phyloP scores from a whole-genome alignment of 2,113 vertebrate genomes.

The Cinclus mexicanus region DNA sequence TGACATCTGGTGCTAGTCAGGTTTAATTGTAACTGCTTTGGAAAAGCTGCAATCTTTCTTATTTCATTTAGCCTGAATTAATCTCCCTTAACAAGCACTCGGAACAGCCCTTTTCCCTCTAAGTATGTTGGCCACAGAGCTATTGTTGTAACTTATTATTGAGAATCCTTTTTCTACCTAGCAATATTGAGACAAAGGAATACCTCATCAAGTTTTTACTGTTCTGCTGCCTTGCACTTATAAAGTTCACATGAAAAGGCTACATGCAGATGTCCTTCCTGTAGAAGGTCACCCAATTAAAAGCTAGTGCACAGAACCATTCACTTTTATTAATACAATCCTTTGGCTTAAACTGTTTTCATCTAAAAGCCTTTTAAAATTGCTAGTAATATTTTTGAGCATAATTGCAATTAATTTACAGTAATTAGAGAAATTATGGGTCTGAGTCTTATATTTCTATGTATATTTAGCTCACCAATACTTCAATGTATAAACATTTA shows the following conservation, averaged over 20 bases:
- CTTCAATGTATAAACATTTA: neutral
- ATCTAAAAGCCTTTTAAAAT: neutral
- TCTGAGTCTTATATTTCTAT: neutral
- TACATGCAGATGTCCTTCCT: neutral
- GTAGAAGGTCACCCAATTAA: constrained; percentile 10
- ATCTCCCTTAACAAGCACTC: constrained; percentile 18
- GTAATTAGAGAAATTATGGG: neutral
- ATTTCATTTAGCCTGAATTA: constrained; percentile 32
- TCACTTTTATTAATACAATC: neutral
- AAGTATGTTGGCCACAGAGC: neutral
- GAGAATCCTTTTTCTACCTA: neutral
- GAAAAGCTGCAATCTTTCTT: constrained; percentile 1
- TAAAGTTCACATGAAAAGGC: neutral
- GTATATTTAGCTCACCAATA: neutral
- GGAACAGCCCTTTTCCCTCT: neutral
- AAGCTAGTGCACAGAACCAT: neutral
- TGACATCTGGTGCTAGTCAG: constrained; percentile 17
- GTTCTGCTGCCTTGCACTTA: constrained; percentile 14
- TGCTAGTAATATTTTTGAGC: neutral
- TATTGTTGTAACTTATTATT: neutral
- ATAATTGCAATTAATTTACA: neutral
- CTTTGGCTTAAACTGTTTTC: neutral
- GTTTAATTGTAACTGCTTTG: constrained; percentile 33
- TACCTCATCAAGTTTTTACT: constrained; percentile 7
- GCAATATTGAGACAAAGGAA: constrained; percentile 11